Conservation (phyloP, 2,888 invertebrate species). For the Pseudanteris insignis region DNA sequence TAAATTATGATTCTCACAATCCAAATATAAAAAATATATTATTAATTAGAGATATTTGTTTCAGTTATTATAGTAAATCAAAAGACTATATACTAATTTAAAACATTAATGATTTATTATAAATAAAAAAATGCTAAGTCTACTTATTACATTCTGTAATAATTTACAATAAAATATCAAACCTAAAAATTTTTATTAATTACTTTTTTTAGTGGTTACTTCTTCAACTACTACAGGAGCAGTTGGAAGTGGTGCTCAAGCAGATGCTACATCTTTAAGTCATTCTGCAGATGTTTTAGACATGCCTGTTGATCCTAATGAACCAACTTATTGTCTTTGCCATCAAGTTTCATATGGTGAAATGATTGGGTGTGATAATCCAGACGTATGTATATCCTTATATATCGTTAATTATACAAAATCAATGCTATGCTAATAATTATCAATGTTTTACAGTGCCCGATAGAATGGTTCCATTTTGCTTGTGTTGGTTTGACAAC, state of each 20-base stretch:
- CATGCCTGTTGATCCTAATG: slow-evolving; percentile 96
- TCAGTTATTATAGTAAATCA: no score
- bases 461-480: slow-evolving; percentile 97
- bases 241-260: slow-evolving; percentile 62
- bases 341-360: slow-evolving; percentile 97
- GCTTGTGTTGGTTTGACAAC: slow-evolving; percentile 90
- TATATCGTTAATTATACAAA: no score
- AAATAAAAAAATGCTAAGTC: no score
- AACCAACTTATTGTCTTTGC: slow-evolving; percentile 97
- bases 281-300: slow-evolving; percentile 91
- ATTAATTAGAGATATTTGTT: no score
- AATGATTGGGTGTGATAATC: slow-evolving; percentile 97
- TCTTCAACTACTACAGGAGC: slow-evolving; percentile 60
- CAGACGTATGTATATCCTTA: slow-evolving; percentile 81
- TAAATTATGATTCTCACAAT: no score
- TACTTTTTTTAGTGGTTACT: slow-evolving; percentile 48
- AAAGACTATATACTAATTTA: no score
- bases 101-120: no score
- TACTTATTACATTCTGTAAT: no score
- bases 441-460: slow-evolving; percentile 73
- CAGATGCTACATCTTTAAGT: slow-evolving; percentile 67
- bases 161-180: no score
- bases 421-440: no score
- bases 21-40: no score
- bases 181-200: no score